phyloP scores from a whole-genome alignment of 2,888 invertebrate genomes.

The Drosophila kanekoi region DNA sequence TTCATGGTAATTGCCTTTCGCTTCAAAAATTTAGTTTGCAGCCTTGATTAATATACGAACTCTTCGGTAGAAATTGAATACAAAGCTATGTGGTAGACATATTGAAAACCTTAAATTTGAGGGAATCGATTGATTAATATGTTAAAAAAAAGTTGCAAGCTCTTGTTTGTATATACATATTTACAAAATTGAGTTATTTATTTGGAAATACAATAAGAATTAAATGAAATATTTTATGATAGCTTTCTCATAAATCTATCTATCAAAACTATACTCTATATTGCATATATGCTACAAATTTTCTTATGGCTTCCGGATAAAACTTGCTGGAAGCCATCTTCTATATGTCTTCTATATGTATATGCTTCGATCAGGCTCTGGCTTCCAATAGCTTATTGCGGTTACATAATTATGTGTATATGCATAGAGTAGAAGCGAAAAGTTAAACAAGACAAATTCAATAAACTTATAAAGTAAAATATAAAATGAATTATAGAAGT shows the following conservation, averaged over 20 bases:
- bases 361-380: constrained; percentile 1
- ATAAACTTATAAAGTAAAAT: constrained; percentile 20
- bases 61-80: neutral
- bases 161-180: constrained; percentile 1
- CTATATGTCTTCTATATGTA: too few relatives aligned
- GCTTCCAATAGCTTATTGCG: constrained; percentile 4
- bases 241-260: neutral
- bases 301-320: neutral
- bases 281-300: neutral
- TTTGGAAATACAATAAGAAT: neutral
- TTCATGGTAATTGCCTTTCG: too few relatives aligned
- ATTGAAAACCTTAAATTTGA: neutral
- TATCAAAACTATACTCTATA: neutral
- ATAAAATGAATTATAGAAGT: constrained; percentile 30
- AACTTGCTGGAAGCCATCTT: neutral
- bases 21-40: too few relatives aligned
- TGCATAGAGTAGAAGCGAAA: constrained; percentile 22
- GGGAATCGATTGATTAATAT: neutral
- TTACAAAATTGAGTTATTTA: constrained; percentile 6
- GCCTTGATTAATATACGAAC: neutral
- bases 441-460: constrained; percentile 28
- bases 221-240: neutral
- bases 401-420: constrained; percentile 11
- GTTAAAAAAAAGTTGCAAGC: neutral
- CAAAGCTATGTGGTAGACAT: neutral